A percentile compares a stretch with the other conserved stretches of the same genome.
Conservation (phyloP, 2,797 vertebrate genomes). For the Phalanger gymnotis region DNA sequence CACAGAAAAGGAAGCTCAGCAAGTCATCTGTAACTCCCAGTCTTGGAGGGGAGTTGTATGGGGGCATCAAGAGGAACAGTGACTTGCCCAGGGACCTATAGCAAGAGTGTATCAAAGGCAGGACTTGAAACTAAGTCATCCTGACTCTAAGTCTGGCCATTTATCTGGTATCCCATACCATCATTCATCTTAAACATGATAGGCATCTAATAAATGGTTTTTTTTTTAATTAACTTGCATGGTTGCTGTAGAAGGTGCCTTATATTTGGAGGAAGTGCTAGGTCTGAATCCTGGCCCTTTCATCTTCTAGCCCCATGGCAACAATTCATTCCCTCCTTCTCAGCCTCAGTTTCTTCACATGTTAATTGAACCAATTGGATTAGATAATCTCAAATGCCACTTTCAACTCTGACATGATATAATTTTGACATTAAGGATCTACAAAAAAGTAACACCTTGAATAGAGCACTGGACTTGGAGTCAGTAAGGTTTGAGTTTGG, state of each 20-base stretch:
- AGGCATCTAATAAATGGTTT: neutral
- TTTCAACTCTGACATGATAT: neutral
- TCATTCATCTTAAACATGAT: neutral
- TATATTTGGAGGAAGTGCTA: neutral
- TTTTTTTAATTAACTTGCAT: neutral
- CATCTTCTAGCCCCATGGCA: neutral
- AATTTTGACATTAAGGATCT: neutral
- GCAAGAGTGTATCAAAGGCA: neutral
- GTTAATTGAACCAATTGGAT: neutral
- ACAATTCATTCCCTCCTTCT: neutral
- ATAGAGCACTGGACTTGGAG: neutral
- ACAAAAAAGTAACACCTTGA: neutral
- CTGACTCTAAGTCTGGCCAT: neutral
- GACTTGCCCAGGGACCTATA: neutral
- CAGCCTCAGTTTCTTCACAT: neutral
- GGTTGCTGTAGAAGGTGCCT: neutral
- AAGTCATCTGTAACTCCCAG: neutral
- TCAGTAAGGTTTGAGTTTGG: neutral
- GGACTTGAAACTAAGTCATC: neutral
- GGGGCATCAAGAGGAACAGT: neutral
- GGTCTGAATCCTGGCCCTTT: neutral
- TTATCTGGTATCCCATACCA: neutral
- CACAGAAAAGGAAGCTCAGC: neutral
- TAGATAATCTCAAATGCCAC: neutral
- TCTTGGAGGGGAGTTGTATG: neutral